Conservation (phyloP, 2,113 vertebrate genomes). For the Macroglossus sobrinus region DNA sequence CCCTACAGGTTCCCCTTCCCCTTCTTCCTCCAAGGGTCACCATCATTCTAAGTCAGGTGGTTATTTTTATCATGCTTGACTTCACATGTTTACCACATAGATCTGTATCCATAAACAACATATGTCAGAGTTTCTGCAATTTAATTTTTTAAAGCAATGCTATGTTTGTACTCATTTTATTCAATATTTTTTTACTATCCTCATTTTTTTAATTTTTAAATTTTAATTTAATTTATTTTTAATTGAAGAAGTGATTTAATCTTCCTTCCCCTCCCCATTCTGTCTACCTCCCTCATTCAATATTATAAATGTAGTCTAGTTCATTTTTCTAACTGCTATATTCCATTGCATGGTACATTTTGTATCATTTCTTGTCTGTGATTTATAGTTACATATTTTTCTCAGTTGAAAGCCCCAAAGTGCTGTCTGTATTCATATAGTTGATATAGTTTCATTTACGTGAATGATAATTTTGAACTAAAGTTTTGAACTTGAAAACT, state of each 20-base stretch:
- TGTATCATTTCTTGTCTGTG: not conserved
- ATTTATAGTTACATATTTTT: not conserved
- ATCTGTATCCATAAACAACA: not conserved
- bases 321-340: not conserved
- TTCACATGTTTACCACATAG: not conserved
- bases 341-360: not conserved
- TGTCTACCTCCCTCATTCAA: not conserved
- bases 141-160: not conserved
- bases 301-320: not conserved
- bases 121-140: not conserved
- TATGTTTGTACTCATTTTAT: not conserved
- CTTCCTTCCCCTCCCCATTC: too few species aligned
- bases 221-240: too few species aligned
- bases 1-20: accelerated
- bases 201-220: too few species aligned
- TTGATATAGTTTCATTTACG: not conserved
- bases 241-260: too few species aligned
- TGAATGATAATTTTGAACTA: not conserved
- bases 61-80: not conserved
- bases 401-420: not conserved
- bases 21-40: not conserved
- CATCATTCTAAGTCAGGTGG: not conserved
- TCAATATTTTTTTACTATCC: not conserved
- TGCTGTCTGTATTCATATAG: not conserved
- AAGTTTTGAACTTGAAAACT: not conserved